phyloP scores from a whole-genome alignment of 2,888 invertebrate species.

The Halictus ligatus region DNA sequence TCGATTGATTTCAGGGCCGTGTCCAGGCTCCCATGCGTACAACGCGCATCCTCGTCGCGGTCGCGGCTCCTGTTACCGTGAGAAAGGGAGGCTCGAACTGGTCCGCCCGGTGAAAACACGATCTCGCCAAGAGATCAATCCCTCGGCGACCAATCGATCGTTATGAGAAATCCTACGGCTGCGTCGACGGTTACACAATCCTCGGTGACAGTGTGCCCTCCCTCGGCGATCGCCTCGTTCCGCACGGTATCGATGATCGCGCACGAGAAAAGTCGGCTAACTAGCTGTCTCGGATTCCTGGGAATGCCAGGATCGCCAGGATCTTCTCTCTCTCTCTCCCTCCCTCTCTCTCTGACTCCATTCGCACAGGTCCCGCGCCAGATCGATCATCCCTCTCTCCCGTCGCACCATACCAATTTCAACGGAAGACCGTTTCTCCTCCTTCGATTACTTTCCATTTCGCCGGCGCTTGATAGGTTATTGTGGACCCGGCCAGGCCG shows the following conservation, averaged over 20 bases:
- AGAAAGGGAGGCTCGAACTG: slow-evolving; percentile 63
- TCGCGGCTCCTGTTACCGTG: slow-evolving; percentile 68
- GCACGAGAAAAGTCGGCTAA: neutral
- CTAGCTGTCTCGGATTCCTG: slow-evolving; percentile 53
- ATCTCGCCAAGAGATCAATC: neutral
- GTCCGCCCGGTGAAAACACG: slow-evolving; percentile 60
- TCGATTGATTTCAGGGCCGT: slow-evolving; percentile 62
- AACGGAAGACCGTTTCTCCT: neutral
- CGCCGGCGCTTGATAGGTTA: neutral
- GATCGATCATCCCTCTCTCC: slow-evolving; percentile 10
- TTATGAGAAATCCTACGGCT: slow-evolving; percentile 63
- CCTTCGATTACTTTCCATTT: slow-evolving; percentile 21
- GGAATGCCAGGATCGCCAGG: slow-evolving; percentile 30
- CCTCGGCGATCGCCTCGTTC: neutral
- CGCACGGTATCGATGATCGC: slow-evolving; percentile 31
- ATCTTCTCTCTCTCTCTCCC: neutral
- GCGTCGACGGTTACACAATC: slow-evolving; percentile 61
- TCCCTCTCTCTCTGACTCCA: neutral
- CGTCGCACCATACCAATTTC: neutral
- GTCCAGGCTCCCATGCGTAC: neutral
- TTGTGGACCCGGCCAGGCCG: neutral
- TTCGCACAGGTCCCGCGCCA: neutral
- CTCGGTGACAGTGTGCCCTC: slow-evolving; percentile 6
- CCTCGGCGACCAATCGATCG: slow-evolving; percentile 62
- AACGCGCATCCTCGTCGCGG: slow-evolving; percentile 44